Evolutionary conservation across 2,797 vertebrate species (phyloP).

Genomic region (Chiroxiphia lanceolata): DNA sequence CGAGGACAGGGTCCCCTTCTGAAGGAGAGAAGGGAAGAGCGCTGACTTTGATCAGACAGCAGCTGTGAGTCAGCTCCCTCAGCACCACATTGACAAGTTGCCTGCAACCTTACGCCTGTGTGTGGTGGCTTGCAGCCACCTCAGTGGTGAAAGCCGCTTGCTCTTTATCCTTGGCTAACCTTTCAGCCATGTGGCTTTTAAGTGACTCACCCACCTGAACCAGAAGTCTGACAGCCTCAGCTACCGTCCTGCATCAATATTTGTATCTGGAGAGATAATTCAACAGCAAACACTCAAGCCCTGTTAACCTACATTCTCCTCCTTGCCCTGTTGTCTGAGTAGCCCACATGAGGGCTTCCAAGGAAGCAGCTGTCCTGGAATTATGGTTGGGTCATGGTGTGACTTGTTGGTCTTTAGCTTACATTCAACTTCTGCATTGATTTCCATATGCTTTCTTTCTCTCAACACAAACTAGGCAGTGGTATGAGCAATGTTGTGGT

Average conservation of each 20-base stretch:
- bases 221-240: background rate
- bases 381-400: background rate
- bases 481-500: background rate
- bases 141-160: background rate
- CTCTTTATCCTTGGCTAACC: background rate
- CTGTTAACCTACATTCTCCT: background rate
- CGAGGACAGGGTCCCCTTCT: conserved; percentile 39
- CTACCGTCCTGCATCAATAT: background rate
- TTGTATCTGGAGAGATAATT: background rate
- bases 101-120: background rate
- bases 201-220: background rate
- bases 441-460: background rate
- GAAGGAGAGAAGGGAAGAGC: conserved; percentile 7
- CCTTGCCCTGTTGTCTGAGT: background rate
- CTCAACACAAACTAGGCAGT: background rate
- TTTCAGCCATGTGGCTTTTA: background rate
- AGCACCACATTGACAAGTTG: background rate
- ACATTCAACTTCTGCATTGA: background rate
- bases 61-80: conserved; percentile 13
- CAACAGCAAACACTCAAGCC: background rate
- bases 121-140: background rate
- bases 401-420: background rate
- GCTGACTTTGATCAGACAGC: background rate
- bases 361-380: background rate
- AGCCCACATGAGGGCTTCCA: background rate